Percentiles rank a stretch among this genome's conserved stretches.
phyloP scores from a whole-genome alignment of 1,140 invertebrate species.

The Spodoptera frugiperda region DNA sequence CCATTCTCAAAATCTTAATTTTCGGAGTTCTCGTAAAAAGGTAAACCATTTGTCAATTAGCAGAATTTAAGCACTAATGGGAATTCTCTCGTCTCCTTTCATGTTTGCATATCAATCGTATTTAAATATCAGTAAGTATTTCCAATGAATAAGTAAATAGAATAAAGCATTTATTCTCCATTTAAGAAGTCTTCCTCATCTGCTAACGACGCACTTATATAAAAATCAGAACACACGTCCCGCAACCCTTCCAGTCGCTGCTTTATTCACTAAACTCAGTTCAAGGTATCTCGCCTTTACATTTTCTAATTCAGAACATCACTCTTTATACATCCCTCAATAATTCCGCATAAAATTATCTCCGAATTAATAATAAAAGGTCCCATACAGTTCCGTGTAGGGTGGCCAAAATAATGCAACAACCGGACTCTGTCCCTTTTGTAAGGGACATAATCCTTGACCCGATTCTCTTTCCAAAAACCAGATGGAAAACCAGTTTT shows the following conservation, averaged over 20 bases:
- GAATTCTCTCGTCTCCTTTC: too few species aligned
- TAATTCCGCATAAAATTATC: conserved; percentile 34
- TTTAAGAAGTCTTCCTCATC: too few species aligned
- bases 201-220: too few species aligned
- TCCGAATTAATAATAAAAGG: conserved; percentile 17
- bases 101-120: too few species aligned
- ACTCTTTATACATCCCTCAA: conserved; percentile 18
- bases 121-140: too few species aligned
- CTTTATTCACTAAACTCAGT: background rate
- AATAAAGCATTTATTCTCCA: too few species aligned
- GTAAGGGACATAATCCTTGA: conserved; percentile 69
- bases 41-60: too few species aligned
- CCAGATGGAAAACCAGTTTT: conserved; percentile 50
- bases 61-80: too few species aligned
- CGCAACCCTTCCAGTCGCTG: background rate
- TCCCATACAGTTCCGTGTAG: conserved; percentile 62
- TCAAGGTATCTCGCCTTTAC: background rate
- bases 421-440: conserved; percentile 55
- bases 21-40: too few species aligned
- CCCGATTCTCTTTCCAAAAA: conserved; percentile 56
- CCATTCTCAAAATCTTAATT: too few species aligned
- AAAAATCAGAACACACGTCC: background rate
- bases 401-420: conserved; percentile 56
- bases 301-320: conserved; percentile 26
- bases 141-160: too few species aligned